A percentile compares a stretch with the other conserved stretches of the same genome.
Conservation (phyloP, 2,797 vertebrate species). For the Avahi laniger region DNA sequence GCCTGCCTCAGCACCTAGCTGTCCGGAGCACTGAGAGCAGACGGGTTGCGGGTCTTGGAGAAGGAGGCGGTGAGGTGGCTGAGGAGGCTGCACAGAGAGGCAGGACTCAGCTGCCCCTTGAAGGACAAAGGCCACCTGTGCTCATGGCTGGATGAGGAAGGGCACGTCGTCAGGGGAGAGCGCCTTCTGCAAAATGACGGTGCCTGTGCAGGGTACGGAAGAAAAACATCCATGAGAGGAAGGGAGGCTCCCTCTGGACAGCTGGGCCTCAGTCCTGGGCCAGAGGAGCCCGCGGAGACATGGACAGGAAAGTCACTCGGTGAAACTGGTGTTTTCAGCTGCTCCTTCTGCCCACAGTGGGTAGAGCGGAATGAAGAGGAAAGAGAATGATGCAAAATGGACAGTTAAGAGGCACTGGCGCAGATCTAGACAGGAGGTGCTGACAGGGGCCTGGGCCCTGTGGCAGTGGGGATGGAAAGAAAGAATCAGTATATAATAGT, state of each 20-base stretch:
- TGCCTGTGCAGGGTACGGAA: accelerated
- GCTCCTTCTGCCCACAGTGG: neutral
- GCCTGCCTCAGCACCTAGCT: accelerated
- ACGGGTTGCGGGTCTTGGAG: accelerated
- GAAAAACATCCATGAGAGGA: neutral
- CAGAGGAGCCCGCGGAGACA: neutral
- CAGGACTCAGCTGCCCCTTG: neutral
- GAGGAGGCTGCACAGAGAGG: neutral
- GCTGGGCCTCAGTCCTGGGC: neutral
- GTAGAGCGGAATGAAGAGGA: neutral
- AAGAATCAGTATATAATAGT: constrained; percentile 22
- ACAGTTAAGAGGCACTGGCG: neutral
- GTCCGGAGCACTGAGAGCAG: neutral
- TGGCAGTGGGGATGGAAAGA: constrained; percentile 59
- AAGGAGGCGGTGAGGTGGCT: neutral
- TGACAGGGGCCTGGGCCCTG: constrained; percentile 21
- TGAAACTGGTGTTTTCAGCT: neutral
- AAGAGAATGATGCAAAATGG: neutral
- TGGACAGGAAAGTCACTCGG: constrained; percentile 2
- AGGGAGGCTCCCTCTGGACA: neutral
- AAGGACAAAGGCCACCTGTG: accelerated
- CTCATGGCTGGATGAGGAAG: neutral
- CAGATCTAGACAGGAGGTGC: neutral
- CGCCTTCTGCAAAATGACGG: accelerated
- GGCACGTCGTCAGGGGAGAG: accelerated